These are phyloP conservation scores for Menidia beryllina DNA, from an alignment of 2,113 vertebrate genomes.

Conservation along the genomic window DNA sequence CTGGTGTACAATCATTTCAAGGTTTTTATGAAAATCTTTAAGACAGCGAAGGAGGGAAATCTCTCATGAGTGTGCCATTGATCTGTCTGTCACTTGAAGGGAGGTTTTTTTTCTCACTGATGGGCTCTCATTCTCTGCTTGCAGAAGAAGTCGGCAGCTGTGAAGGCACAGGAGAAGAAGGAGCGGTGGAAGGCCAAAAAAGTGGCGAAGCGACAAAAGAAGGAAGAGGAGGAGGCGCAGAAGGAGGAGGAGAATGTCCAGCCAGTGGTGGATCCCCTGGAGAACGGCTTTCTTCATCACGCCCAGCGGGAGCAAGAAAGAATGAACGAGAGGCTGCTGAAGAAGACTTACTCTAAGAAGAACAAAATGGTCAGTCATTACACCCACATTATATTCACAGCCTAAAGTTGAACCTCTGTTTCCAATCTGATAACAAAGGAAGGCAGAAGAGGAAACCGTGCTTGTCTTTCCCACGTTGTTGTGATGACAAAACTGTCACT, in stretches of 20 bases:
- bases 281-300: constrained; percentile 89
- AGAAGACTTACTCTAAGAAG: constrained; percentile 91
- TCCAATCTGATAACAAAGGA: constrained; percentile 7
- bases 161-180: constrained; percentile 92
- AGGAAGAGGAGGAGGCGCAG: constrained; percentile 82
- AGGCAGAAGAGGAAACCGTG: no score
- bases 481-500: background rate
- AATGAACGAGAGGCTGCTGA: constrained; percentile 89
- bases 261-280: constrained; percentile 83
- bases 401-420: background rate
- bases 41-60: constrained; percentile 36
- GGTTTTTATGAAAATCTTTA: constrained; percentile 48
- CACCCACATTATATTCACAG: background rate
- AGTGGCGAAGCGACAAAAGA: constrained; percentile 85
- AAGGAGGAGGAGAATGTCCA: constrained; percentile 89
- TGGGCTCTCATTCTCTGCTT: constrained; percentile 4
- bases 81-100: constrained; percentile 15
- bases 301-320: constrained; percentile 88
- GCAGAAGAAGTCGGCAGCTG: constrained; percentile 87
- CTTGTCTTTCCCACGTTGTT: no score
- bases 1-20: constrained; percentile 32
- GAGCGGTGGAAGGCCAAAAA: constrained; percentile 85
- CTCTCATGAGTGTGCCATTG: constrained; percentile 29
- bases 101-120: background rate
- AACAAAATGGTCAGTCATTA: constrained; percentile 89